Evolutionary conservation across 1,140 invertebrate genomes (phyloP).

Genomic region (Harlomillsia oculata): DNA sequence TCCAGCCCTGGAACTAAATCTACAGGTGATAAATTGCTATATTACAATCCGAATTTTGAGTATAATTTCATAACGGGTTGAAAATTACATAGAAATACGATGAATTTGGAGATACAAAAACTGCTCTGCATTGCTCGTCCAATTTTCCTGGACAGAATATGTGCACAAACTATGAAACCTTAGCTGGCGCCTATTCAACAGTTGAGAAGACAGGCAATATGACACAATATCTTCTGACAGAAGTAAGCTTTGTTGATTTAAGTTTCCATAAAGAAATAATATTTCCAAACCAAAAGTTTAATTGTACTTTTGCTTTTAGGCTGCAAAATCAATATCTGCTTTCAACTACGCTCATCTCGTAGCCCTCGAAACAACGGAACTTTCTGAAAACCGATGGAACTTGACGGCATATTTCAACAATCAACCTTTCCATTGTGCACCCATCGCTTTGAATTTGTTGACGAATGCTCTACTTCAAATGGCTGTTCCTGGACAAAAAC

Average conservation of each 20-base stretch:
- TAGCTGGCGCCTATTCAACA: background rate
- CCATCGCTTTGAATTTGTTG: constrained; percentile 41
- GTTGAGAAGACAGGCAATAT: background rate
- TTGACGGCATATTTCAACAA: constrained; percentile 43
- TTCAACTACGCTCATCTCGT: constrained; percentile 38
- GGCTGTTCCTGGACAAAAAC: constrained; percentile 32
- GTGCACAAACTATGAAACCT: background rate
- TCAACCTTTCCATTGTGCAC: constrained; percentile 44
- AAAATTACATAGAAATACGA: too few species aligned
- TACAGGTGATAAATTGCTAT: background rate
- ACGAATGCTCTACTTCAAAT: constrained; percentile 39
- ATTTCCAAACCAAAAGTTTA: too few species aligned
- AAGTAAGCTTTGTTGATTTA: constrained; percentile 1
- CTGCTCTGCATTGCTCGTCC: too few species aligned
- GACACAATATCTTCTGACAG: background rate
- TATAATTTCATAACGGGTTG: too few species aligned
- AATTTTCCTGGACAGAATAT: too few species aligned
- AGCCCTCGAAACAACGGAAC: constrained; percentile 24
- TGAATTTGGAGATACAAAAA: too few species aligned
- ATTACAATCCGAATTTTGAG: too few species aligned
- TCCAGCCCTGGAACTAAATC: background rate
- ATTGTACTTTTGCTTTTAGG: too few species aligned
- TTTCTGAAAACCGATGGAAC: background rate
- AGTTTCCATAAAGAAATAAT: too few species aligned
- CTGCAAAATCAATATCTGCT: constrained; percentile 35